Conservation (phyloP, 2,888 invertebrate genomes). For the Anthrax anthrax region DNA sequence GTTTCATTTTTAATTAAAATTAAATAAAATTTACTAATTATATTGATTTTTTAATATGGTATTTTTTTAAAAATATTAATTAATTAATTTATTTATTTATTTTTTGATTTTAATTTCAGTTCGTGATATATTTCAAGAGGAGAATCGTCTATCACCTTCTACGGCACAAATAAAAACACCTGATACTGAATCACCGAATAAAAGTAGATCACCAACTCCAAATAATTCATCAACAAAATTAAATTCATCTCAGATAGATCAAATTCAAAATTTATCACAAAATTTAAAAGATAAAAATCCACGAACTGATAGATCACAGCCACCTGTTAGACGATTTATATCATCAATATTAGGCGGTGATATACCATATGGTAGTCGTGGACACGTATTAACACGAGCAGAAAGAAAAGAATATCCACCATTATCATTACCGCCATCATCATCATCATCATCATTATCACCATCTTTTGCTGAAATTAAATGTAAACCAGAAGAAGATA, state of each 20-base stretch:
- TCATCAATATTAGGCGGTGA: slow-evolving; percentile 71
- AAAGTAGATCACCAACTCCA: slow-evolving; percentile 8
- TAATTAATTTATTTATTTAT: slow-evolving; percentile 16
- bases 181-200: slow-evolving; percentile 4
- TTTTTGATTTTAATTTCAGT: slow-evolving; percentile 32
- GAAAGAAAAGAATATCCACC: slow-evolving; percentile 67
- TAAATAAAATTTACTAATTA: no score
- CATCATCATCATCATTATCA: background rate
- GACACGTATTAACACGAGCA: slow-evolving; percentile 65
- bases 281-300: background rate
- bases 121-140: slow-evolving; percentile 39
- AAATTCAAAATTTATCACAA: background rate
- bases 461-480: background rate
- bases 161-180: background rate
- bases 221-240: background rate
- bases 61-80: slow-evolving; percentile 22
- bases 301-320: slow-evolving; percentile 9
- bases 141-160: slow-evolving; percentile 20
- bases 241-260: background rate
- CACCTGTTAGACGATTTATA: slow-evolving; percentile 51
- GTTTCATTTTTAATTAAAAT: background rate
- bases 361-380: slow-evolving; percentile 65
- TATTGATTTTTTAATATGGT: background rate
- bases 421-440: background rate
- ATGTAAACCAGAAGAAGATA: background rate